Conservation (phyloP, 2,888 invertebrate species). For the Neocrepidodera transversa region DNA sequence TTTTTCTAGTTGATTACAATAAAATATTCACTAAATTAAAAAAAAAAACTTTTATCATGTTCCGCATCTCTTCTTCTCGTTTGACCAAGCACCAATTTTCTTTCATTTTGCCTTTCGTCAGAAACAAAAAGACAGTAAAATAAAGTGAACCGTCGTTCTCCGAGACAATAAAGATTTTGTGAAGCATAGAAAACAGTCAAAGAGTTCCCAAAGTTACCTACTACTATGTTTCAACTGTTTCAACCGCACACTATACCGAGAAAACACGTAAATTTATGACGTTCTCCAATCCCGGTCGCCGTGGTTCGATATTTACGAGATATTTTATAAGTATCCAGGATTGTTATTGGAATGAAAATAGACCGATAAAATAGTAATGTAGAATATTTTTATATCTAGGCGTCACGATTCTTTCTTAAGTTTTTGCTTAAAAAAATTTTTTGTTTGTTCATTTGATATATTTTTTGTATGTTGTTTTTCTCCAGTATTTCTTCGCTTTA, state of each 20-base stretch:
- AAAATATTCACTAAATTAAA: too few species aligned
- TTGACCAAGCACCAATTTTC: conserved; percentile 8
- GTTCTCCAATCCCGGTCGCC: conserved; percentile 18
- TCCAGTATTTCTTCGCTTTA: too few species aligned
- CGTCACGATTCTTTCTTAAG: conserved; percentile 8
- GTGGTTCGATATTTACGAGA: conserved; percentile 27
- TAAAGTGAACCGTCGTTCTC: conserved; percentile 14
- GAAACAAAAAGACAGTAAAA: conserved; percentile 13
- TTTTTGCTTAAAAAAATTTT: neutral
- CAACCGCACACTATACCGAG: conserved; percentile 2
- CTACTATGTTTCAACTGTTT: conserved; percentile 5
- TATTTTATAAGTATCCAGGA: conserved; percentile 17
- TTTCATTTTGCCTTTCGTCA: conserved; percentile 4
- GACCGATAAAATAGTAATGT: conserved; percentile 14
- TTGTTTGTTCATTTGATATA: neutral
- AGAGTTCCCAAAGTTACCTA: conserved; percentile 20
- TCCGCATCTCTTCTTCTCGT: neutral
- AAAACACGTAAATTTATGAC: conserved; percentile 32
- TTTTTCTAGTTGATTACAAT: too few species aligned
- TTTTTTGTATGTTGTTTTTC: too few species aligned
- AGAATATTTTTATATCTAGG: conserved; percentile 13
- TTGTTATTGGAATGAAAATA: conserved; percentile 15
- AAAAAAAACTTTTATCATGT: neutral
- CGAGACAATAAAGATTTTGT: conserved; percentile 14
- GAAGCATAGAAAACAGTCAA: conserved; percentile 18